Evolutionary conservation across 1,140 invertebrate species (phyloP).

Genomic region (Drosophila murphyi): DNA sequence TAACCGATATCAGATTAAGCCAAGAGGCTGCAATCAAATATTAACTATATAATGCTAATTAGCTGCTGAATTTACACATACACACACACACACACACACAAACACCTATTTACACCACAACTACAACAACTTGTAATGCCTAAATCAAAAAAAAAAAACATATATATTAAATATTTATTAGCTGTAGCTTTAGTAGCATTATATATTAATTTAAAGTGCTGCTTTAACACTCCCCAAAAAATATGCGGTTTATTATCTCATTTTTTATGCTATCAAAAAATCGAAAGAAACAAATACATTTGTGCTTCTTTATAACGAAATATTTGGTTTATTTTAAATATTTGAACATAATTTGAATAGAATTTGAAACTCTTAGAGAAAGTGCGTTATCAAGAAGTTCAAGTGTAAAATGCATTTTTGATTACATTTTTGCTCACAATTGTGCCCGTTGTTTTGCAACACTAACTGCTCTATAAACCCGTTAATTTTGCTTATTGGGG

Average conservation of each 20-base stretch:
- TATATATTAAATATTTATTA: slow-evolving; percentile 22
- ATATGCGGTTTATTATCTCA: background rate
- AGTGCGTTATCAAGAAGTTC: too few species aligned
- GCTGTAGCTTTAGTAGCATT: slow-evolving; percentile 41
- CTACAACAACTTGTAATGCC: slow-evolving; percentile 9
- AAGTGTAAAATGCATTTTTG: background rate
- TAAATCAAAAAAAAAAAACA: background rate
- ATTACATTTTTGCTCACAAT: background rate
- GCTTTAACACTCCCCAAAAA: slow-evolving; percentile 23
- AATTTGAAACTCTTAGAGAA: too few species aligned
- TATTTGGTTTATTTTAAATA: background rate
- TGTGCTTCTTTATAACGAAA: background rate
- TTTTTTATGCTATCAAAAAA: background rate
- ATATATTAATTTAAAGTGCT: slow-evolving; percentile 7
- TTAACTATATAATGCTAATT: slow-evolving; percentile 63
- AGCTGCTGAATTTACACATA: slow-evolving; percentile 64
- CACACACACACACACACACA: slow-evolving; percentile 20
- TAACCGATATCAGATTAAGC: slow-evolving; percentile 25
- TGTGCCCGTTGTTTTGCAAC: background rate
- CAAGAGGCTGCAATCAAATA: slow-evolving; percentile 37
- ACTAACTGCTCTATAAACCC: background rate
- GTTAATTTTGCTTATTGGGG: slow-evolving; percentile 17
- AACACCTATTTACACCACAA: background rate
- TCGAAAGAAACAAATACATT: background rate
- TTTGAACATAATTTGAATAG: background rate